Evolutionary conservation across 2,113 vertebrate genomes (phyloP).

Genomic region (Gracilinanus agilis): DNA sequence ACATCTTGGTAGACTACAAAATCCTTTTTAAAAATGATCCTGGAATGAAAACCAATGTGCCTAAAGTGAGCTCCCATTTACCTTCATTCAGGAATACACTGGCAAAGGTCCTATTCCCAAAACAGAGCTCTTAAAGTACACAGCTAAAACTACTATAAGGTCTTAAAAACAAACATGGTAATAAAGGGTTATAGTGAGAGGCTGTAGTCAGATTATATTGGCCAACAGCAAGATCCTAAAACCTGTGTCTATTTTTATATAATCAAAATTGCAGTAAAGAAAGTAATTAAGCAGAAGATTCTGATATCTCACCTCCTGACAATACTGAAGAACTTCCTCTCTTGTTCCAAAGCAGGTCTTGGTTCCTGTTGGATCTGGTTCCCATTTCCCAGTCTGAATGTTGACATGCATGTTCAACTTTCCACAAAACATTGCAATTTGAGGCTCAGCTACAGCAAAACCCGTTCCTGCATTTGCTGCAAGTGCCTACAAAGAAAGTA

Average conservation of each 20-base stretch:
- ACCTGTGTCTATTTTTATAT: background rate
- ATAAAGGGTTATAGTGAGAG: background rate
- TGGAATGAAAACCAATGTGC: background rate
- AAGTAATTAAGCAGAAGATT: background rate
- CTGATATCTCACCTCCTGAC: constrained; percentile 93
- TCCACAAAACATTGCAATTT: constrained; percentile 98
- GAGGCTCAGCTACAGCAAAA: constrained; percentile 95
- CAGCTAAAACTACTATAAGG: background rate
- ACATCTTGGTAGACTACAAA: background rate
- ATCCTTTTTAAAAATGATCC: background rate
- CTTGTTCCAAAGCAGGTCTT: constrained; percentile 94
- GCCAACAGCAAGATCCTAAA: background rate
- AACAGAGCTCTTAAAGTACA: background rate
- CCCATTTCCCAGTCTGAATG: constrained; percentile 98
- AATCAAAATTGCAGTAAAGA: background rate
- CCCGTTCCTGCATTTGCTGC: constrained; percentile 95
- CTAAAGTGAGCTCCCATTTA: background rate
- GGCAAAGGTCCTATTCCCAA: background rate
- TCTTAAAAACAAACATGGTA: background rate
- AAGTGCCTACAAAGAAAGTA: constrained; percentile 87
- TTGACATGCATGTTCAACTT: constrained; percentile 99
- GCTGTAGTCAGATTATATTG: background rate
- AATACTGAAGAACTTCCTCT: constrained; percentile 96
- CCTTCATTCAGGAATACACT: background rate
- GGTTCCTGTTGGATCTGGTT: constrained; percentile 92